phyloP scores from a whole-genome alignment of 2,113 vertebrate genomes.

The Myotis lucifugus region DNA sequence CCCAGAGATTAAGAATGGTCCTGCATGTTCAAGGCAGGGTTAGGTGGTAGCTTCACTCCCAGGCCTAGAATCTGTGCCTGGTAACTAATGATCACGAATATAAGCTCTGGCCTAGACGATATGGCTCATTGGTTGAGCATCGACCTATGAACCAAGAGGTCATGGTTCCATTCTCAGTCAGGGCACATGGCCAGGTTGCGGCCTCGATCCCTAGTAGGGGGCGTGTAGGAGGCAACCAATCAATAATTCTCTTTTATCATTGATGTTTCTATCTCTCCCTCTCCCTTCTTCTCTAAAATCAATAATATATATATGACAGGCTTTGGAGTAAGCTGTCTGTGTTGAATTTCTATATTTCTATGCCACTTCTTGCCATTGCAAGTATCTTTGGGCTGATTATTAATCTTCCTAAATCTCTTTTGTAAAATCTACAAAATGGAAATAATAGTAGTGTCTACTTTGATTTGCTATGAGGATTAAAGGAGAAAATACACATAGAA shows the following conservation, averaged over 20 bases:
- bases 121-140: neutral
- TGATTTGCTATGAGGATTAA: conserved; percentile 1
- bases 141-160: neutral
- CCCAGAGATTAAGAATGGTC: neutral
- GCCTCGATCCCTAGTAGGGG: neutral
- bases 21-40: neutral
- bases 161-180: neutral
- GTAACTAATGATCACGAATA: neutral
- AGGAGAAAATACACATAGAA: neutral
- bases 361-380: neutral
- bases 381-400: neutral
- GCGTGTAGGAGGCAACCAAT: neutral
- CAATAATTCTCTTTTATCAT: neutral
- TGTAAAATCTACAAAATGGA: neutral
- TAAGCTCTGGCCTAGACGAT: neutral
- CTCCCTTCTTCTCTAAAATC: neutral
- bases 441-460: neutral
- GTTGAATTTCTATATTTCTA: neutral
- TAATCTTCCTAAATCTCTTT: neutral
- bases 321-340: neutral
- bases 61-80: neutral
- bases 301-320: neutral
- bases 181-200: neutral
- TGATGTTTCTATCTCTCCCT: neutral
- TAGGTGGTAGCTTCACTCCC: neutral